A percentile compares a stretch with the other conserved stretches of the same genome.
Conservation (phyloP, 2,113 vertebrate genomes). For the Probosciger aterrimus region DNA sequence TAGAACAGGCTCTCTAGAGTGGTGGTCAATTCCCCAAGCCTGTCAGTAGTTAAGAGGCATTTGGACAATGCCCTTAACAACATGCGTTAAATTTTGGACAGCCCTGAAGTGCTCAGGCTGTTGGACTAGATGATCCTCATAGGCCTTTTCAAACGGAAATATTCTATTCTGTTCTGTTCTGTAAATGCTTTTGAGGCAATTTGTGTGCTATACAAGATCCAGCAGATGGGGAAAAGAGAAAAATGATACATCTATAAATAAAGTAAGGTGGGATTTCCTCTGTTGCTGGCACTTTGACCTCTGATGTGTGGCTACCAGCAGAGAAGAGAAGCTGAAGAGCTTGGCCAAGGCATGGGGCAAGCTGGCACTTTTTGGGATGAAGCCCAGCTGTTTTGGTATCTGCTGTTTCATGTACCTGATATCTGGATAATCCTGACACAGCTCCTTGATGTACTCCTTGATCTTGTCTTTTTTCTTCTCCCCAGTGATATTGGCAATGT, state of each 20-base stretch:
- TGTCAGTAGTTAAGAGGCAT: neutral
- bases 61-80: neutral
- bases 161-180: neutral
- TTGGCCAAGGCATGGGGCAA: neutral
- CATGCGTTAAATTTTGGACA: neutral
- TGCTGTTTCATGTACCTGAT: slow-evolving; percentile 33
- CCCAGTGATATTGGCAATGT: slow-evolving; percentile 66
- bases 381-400: neutral
- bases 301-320: accelerated
- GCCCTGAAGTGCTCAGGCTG: neutral
- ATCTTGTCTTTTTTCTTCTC: slow-evolving; percentile 66
- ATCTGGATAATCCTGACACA: slow-evolving; percentile 67
- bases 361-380: neutral
- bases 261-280: neutral
- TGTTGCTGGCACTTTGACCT: neutral
- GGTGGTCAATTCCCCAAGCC: neutral
- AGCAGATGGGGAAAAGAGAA: neutral
- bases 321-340: neutral
- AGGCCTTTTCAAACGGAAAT: neutral
- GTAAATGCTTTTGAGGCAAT: neutral
- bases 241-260: neutral
- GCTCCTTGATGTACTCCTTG: slow-evolving; percentile 2
- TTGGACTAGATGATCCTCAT: neutral
- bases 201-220: neutral
- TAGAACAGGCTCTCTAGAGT: neutral